Percentiles rank a stretch among this genome's conserved stretches.
Conservation (phyloP, 2,888 invertebrate species). For the Mythimna loreyi region DNA sequence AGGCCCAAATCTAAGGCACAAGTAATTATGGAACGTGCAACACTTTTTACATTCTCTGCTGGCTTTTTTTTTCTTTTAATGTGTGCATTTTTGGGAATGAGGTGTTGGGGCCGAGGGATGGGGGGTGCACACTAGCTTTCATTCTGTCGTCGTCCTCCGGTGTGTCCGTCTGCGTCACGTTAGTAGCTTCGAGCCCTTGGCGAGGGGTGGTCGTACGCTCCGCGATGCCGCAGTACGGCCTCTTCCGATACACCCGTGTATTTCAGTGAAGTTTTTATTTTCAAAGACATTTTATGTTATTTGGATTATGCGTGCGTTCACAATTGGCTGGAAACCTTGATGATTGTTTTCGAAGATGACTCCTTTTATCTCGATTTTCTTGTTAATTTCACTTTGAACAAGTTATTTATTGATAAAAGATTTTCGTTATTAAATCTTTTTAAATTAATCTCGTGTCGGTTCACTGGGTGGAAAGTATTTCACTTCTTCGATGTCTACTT, state of each 20-base stretch:
- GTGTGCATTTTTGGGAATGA: slow-evolving; percentile 84
- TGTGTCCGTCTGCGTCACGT: slow-evolving; percentile 72
- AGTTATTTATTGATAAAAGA: slow-evolving; percentile 57
- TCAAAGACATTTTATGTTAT: slow-evolving; percentile 60
- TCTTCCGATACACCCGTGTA: slow-evolving; percentile 70
- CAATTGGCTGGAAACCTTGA: slow-evolving; percentile 70
- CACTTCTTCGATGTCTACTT: slow-evolving; percentile 32
- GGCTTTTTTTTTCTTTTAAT: slow-evolving; percentile 78
- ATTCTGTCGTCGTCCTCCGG: slow-evolving; percentile 75
- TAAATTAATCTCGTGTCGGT: slow-evolving; percentile 51
- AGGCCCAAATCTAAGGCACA: slow-evolving; percentile 68
- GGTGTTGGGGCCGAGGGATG: slow-evolving; percentile 76
- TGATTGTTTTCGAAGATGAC: slow-evolving; percentile 36
- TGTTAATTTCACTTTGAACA: slow-evolving; percentile 56
- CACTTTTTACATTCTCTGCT: slow-evolving; percentile 80
- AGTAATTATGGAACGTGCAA: slow-evolving; percentile 76
- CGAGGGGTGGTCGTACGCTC: slow-evolving; percentile 80
- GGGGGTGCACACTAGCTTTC: slow-evolving; percentile 79
- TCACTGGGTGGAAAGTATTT: slow-evolving; percentile 51
- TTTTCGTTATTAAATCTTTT: slow-evolving; percentile 40
- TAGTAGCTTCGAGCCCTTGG: slow-evolving; percentile 82
- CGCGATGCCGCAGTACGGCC: slow-evolving; percentile 74
- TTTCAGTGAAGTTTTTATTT: slow-evolving; percentile 79
- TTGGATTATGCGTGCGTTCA: slow-evolving; percentile 73
- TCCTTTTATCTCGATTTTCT: slow-evolving; percentile 33